These are phyloP conservation scores for Eudasyphora cyanicolor DNA, from an alignment of 2,888 invertebrate genomes.

Conservation along the genomic window DNA sequence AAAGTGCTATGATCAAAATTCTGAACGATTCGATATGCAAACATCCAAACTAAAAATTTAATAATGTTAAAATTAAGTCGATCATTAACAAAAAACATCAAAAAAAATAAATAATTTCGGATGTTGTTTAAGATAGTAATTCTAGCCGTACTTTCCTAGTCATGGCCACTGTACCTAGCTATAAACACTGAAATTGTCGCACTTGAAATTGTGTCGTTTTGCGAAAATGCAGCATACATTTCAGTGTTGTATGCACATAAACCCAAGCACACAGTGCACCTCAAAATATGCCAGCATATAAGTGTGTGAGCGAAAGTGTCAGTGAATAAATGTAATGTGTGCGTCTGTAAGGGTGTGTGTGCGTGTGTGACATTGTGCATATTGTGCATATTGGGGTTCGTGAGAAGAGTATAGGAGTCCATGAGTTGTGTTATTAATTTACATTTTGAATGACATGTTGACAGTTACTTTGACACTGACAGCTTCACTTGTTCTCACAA, in stretches of 20 bases:
- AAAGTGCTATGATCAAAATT: too few relatives aligned
- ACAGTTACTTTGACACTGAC: conserved; percentile 76
- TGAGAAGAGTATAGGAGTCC: conserved; percentile 16
- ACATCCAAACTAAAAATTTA: too few relatives aligned
- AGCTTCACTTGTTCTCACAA: conserved; percentile 67
- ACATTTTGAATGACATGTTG: conserved; percentile 77
- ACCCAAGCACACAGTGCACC: too few relatives aligned
- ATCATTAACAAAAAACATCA: too few relatives aligned
- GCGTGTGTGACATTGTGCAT: too few relatives aligned
- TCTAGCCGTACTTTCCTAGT: too few relatives aligned
- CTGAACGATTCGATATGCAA: too few relatives aligned
- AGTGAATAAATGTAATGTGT: not conserved
- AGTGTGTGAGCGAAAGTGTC: too few relatives aligned
- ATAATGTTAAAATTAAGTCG: too few relatives aligned
- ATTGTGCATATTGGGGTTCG: not conserved
- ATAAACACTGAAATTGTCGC: not conserved
- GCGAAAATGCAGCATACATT: conserved; percentile 1
- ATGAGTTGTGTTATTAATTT: conserved; percentile 72
- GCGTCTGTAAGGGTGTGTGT: not conserved
- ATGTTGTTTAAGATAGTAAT: too few relatives aligned
- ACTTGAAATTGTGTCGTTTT: conserved; percentile 16
- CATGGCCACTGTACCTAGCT: not conserved
- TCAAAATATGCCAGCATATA: too few relatives aligned
- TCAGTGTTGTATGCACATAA: conserved; percentile 15
- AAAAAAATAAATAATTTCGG: too few relatives aligned